Base-by-base conservation (phyloP, 2,797 vertebrate genomes). In the Myotis planiceps region DNA sequence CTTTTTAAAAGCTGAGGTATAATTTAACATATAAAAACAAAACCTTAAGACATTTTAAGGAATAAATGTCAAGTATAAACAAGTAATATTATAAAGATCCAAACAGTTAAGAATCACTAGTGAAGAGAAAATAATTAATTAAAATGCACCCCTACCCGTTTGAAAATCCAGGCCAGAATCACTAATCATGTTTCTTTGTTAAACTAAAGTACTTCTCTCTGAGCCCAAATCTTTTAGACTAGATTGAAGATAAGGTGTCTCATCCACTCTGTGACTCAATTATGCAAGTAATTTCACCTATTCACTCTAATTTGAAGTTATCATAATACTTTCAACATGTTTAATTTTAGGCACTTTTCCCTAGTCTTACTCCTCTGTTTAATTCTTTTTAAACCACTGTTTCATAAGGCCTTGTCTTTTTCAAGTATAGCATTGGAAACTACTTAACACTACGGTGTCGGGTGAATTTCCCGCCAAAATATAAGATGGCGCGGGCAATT, bases 221-320 rank as follows among this genome's bases (percentile, higher is more conserved):
- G 14, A 63, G 16, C 5, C 32, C 19, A 60, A 91, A 58, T 82
- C n/a, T 75, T 84, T 85, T 34, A 69, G n/a, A n/a, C 12, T 47
- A 80, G 19, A 85, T 6, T 34, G 18, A 25, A 76, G 13, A 82
- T 58, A 27, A 78, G 16, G 27, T 42, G 34, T 75, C 68, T 74
- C 66, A 65, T 37, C 9, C 78, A 25, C 29, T 92, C 45, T 51
- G 21, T 47, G 34, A 88, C 13, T 78, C 42, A 86, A 69, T n/a
- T 23, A 83, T 29, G 76, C 18, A 76, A 92, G 9, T 84, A 95
- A 90, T n/a, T 92, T 79, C 83, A 51, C n/a, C 27, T 79, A 4
- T 45, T 84, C 25, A 78, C 5, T 72, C 4, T 45, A 51, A 72
- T 84, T 78, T 83, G 32, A 96, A 90, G 53, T 71, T 9, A 66